Base-by-base conservation (phyloP, 1,140 invertebrate genomes). In the Lethrus apterus region DNA sequence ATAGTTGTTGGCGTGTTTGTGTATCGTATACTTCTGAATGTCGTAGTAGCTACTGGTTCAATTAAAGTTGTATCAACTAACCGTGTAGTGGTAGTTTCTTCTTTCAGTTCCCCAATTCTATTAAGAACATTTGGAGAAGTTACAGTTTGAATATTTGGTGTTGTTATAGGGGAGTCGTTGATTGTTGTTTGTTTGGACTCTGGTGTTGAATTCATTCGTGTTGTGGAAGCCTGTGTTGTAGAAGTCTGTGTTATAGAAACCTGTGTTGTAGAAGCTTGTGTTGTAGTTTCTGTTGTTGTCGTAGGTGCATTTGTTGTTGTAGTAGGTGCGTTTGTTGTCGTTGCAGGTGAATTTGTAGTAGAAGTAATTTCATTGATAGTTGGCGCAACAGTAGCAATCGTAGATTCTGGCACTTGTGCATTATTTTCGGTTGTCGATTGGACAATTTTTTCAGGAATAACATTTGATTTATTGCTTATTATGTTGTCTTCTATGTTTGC, bases 271-370 rank as follows among this genome's bases (percentile, higher is more conserved):
- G 44, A 47, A 40, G 35, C 48, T 26, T 13, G n/a, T 42, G 30
- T 49, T 10, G 46, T 52, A 2, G 34, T 23, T 43, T 43, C 38
- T 2, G 29, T 1, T 10, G 52, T 51, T 40, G 40, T 51, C 31
- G 55, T 32, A 23, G 11, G 20, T n/a, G 15, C n/a, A 19, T 44
- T 50, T 20, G 42, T 53, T 7, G 31, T 31, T 19, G 31, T 17
- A 20, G 10, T 9, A 11, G 19, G 23, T n/a, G 44, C 20, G 15
- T 18, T 7, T 30, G 13, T 14, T 26, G 14, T 13, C 19, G 33
- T 33, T 18, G 11, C 4, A 18, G n/a, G 7, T 1, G 14, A 3
- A 13, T 21, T 36, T 8, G 34, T 24, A 18, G 44, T 15, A 11
- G 23, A 15, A 20, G 32, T 29, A 26, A 17, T 29, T 26, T 21